These are phyloP conservation scores for Leucophenga varia DNA, from an alignment of 1,140 invertebrate genomes.

Conservation along the genomic window DNA sequence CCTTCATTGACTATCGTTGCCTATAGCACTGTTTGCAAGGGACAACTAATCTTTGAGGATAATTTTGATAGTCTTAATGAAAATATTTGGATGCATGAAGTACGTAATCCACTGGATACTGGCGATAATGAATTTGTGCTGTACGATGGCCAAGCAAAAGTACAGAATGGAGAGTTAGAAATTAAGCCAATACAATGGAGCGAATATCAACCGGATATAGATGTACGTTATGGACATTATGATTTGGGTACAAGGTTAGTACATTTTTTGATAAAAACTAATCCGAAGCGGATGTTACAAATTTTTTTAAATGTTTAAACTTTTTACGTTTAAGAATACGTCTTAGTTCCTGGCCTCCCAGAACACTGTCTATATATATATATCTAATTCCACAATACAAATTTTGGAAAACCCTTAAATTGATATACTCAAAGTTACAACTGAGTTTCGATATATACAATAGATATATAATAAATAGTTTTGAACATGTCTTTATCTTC, in stretches of 20 bases:
- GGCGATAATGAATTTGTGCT: slow-evolving; percentile 40
- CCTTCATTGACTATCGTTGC: background rate
- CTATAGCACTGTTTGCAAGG: slow-evolving; percentile 26
- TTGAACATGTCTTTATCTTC: background rate
- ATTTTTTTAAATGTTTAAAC: no score
- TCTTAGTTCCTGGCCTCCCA: no score
- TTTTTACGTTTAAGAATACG: no score
- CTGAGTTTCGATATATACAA: no score
- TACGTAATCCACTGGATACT: slow-evolving; percentile 31
- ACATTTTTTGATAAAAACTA: no score
- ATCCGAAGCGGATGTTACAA: no score
- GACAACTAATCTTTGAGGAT: slow-evolving; percentile 41
- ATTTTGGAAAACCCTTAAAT: no score
- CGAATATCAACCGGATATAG: slow-evolving; percentile 31
- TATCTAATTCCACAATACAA: no score
- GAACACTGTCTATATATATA: no score
- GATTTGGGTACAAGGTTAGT: background rate
- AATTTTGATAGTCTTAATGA: slow-evolving; percentile 38
- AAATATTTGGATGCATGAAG: slow-evolving; percentile 32
- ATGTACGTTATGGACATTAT: slow-evolving; percentile 18
- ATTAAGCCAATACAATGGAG: slow-evolving; percentile 34
- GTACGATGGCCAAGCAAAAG: slow-evolving; percentile 30
- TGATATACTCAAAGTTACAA: no score
- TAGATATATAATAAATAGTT: no score
- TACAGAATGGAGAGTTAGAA: slow-evolving; percentile 18